Percentiles rank a stretch among this genome's conserved stretches.
phyloP scores from a whole-genome alignment of 1,140 invertebrate genomes.

The Proctacanthus coquilletti region DNA sequence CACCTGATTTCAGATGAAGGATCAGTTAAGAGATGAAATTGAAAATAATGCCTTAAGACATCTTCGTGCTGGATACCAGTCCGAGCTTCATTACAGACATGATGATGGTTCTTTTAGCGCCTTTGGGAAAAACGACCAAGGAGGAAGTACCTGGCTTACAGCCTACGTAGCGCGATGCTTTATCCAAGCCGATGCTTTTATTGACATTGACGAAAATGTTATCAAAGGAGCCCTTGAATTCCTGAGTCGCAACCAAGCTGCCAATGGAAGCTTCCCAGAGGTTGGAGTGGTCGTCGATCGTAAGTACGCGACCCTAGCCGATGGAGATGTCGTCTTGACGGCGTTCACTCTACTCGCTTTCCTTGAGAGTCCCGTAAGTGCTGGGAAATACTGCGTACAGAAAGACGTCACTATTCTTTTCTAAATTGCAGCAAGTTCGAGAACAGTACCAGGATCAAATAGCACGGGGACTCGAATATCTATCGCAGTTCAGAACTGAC shows the following conservation, averaged over 20 bases:
- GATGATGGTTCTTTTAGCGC: constrained; percentile 90
- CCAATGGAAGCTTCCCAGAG: constrained; percentile 75
- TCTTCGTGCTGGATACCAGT: constrained; percentile 79
- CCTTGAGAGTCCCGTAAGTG: constrained; percentile 52
- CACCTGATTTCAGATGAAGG: constrained; percentile 40
- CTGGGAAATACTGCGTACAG: constrained; percentile 3
- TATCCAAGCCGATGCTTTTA: constrained; percentile 60
- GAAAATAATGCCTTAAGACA: constrained; percentile 56
- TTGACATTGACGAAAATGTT: constrained; percentile 60
- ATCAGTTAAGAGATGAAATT: constrained; percentile 17
- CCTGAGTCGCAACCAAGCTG: constrained; percentile 55
- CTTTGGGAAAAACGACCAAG: constrained; percentile 65
- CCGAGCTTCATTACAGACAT: constrained; percentile 79
- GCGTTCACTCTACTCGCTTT: constrained; percentile 44
- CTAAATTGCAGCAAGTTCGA: too few relatives aligned
- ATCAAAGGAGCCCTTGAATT: constrained; percentile 61
- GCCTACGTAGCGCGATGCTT: constrained; percentile 85
- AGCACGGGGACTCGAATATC: constrained; percentile 47
- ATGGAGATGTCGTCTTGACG: constrained; percentile 39
- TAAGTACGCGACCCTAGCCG: constrained; percentile 66
- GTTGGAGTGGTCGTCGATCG: constrained; percentile 54
- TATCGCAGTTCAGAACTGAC: constrained; percentile 50
- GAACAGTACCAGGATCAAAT: too few relatives aligned
- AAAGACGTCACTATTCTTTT: too few relatives aligned
- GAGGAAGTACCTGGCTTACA: constrained; percentile 90